phyloP scores from a whole-genome alignment of 2,113 vertebrate genomes.

The Bucco capensis region DNA sequence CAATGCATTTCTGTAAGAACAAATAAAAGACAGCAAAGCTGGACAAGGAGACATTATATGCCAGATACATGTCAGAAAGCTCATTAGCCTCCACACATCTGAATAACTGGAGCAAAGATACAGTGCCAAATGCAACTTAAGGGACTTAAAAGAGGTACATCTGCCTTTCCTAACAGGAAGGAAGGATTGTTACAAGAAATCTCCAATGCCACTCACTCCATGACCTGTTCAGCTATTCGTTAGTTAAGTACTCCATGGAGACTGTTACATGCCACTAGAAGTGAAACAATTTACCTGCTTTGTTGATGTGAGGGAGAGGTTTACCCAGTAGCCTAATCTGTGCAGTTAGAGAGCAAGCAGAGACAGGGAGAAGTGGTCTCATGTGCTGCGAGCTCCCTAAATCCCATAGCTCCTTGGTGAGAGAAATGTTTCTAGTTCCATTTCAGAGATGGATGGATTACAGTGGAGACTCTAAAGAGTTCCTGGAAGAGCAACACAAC shows the following conservation, averaged over 20 bases:
- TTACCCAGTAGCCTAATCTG: neutral
- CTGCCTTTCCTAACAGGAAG: neutral
- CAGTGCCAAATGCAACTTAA: neutral
- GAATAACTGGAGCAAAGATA: neutral
- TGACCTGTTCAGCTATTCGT: neutral
- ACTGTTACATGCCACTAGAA: neutral
- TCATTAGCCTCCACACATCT: neutral
- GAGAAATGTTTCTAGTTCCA: neutral
- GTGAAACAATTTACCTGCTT: neutral
- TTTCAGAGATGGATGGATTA: neutral
- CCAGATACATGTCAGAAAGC: neutral
- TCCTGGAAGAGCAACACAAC: neutral
- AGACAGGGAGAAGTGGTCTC: neutral
- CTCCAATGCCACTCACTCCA: neutral
- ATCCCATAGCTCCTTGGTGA: neutral
- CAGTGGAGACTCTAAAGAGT: neutral
- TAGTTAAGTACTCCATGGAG: neutral
- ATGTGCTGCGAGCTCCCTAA: neutral
- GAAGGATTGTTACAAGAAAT: neutral
- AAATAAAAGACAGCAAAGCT: neutral
- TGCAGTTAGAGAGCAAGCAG: neutral
- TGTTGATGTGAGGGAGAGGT: neutral
- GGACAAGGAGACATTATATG: neutral
- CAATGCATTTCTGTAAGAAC: neutral
- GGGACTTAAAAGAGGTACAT: neutral